Conservation (phyloP, 2,797 vertebrate species). For the Hemitrygon akajei region DNA sequence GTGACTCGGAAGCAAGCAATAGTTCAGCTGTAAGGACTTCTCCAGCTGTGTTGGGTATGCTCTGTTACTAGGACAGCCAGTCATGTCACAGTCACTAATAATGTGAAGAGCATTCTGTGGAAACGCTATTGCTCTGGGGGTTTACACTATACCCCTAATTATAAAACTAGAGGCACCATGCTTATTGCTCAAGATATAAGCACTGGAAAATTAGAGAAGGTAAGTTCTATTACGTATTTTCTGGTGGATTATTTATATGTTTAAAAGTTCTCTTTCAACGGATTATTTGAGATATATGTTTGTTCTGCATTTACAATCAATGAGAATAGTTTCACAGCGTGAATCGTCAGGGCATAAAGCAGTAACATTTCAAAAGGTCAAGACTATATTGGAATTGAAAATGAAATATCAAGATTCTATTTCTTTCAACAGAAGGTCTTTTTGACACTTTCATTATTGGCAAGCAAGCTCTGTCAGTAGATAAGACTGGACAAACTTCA, state of each 20-base stretch:
- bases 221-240: not conserved
- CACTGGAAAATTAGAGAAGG: not conserved
- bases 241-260: not conserved
- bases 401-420: not conserved
- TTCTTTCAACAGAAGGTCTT: not conserved
- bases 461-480: not conserved
- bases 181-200: not conserved
- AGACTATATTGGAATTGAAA: not conserved
- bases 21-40: not conserved
- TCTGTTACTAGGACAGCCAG: not conserved
- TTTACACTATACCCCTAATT: not conserved
- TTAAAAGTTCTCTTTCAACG: not conserved
- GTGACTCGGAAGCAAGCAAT: not conserved
- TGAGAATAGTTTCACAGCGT: not conserved
- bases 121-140: not conserved
- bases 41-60: not conserved
- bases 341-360: not conserved
- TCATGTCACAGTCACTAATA: not conserved
- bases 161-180: not conserved
- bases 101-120: not conserved
- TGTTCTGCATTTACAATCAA: not conserved
- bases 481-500: not conserved
- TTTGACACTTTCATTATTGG: not conserved
- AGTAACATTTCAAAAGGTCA: not conserved
- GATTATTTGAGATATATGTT: not conserved